Conservation (phyloP, 2,888 invertebrate species). For the Tipula vernalis region DNA sequence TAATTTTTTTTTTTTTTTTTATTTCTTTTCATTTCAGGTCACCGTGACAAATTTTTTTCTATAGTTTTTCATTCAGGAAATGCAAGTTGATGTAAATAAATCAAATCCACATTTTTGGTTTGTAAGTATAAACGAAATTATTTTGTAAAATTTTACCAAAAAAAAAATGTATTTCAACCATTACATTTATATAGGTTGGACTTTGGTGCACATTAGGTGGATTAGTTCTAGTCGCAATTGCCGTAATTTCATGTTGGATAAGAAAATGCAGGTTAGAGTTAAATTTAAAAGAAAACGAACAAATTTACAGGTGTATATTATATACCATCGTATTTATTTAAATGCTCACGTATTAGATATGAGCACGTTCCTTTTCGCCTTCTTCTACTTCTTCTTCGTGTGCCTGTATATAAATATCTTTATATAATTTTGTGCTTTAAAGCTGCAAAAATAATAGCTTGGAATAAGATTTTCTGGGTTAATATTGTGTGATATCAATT, state of each 20-base stretch:
- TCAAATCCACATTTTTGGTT: slow-evolving; percentile 36
- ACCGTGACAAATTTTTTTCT: slow-evolving; percentile 19
- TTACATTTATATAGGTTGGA: slow-evolving; percentile 26
- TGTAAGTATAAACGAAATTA: slow-evolving; percentile 23
- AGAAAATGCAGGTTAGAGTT: slow-evolving; percentile 35
- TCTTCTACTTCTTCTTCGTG: background rate
- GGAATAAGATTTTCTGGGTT: background rate
- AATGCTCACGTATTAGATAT: background rate
- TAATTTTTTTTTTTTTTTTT: background rate
- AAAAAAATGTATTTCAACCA: background rate
- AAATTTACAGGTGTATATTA: background rate
- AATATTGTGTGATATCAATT: background rate
- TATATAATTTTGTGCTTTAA: background rate
- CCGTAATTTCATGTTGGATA: slow-evolving; percentile 37
- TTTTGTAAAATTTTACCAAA: background rate
- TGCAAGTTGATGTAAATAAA: slow-evolving; percentile 35
- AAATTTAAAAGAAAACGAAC: background rate
- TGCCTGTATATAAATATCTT: background rate
- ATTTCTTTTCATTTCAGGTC: slow-evolving; percentile 6
- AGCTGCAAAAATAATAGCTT: background rate
- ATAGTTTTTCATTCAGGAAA: slow-evolving; percentile 23
- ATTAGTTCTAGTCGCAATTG: slow-evolving; percentile 32
- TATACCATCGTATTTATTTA: background rate
- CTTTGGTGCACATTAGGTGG: slow-evolving; percentile 37
- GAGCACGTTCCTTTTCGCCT: background rate